These are phyloP conservation scores for Drosophila cognata DNA, from an alignment of 2,888 invertebrate genomes.

Conservation along the genomic window DNA sequence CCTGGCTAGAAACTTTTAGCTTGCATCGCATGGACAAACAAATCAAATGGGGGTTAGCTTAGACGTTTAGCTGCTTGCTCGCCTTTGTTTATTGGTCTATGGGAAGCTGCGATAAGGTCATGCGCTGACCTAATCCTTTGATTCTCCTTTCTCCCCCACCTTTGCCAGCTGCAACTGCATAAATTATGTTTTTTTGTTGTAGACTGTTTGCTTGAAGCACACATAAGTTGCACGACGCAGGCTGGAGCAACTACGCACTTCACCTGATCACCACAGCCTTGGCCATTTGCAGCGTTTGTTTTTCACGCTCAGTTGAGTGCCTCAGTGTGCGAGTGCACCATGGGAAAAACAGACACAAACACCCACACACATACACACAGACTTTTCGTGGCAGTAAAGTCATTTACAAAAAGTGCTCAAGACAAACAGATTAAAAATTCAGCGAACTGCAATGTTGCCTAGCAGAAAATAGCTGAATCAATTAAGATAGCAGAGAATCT, in stretches of 20 bases:
- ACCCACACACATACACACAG: neutral
- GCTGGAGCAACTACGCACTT: constrained; percentile 37
- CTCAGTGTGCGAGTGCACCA: constrained; percentile 22
- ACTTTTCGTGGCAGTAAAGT: neutral
- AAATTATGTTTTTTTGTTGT: constrained; percentile 52
- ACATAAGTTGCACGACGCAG: constrained; percentile 40
- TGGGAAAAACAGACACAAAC: neutral
- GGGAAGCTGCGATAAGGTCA: constrained; percentile 31
- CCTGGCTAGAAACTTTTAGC: constrained; percentile 40
- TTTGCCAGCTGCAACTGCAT: constrained; percentile 43
- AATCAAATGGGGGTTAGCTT: constrained; percentile 2
- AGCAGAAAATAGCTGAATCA: neutral
- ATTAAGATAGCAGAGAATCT: neutral
- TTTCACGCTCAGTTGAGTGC: constrained; percentile 60
- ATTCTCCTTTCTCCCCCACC: constrained; percentile 3
- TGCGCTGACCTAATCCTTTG: constrained; percentile 28
- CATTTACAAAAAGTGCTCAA: constrained; percentile 5
- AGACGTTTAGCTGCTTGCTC: constrained; percentile 3
- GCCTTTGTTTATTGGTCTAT: constrained; percentile 32
- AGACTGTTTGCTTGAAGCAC: constrained; percentile 31
- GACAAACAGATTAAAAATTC: constrained; percentile 6
- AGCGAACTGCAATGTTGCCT: neutral
- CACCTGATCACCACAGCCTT: constrained; percentile 11
- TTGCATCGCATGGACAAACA: constrained; percentile 31
- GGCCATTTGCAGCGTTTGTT: constrained; percentile 40